Evolutionary conservation across 2,113 vertebrate species (phyloP), one percentile per base, ranked within the genome.

Genomic region (Urocynchramus pylzowi): DNA sequence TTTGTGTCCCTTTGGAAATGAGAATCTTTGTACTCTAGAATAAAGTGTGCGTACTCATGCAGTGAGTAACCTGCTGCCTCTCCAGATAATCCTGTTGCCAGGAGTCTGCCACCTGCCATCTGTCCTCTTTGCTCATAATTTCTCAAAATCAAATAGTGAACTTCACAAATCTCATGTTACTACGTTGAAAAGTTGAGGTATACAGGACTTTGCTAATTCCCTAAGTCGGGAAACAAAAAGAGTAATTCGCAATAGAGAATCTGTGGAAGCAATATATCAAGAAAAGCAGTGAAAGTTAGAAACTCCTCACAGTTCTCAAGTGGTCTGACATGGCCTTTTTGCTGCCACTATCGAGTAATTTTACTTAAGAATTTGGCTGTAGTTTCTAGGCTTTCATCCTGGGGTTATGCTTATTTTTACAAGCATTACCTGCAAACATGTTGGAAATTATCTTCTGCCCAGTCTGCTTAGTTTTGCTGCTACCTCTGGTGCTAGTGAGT

Each of bases 71-170:
- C 33, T 30, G 65, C 49, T 1, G 5, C 87, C 35, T 87, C 57
- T 77, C 56, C 65, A 54, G 52, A 5, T 41, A 54, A 19, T 45
- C 12, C 26, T 71, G 60, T 91, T 89, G 64, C 60, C 77, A 68
- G 65, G 52, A 89, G 77, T 64, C 73, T 63, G 52, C 64, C 68
- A 70, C 61, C 94, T 75, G 49, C 85, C 44, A 39, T 85, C 94
- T 92, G 57, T 77, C 33, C 56, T 50, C 11, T n/a, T 6, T 52
- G 47, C 47, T 89, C 42, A 8, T 80, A 23, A 2, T 10, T 18
- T 39, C 16, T 41, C 47, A 23, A 49, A 79, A 84, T 61, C 61
- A 57, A 42, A 57, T 57, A 70, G 10, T 61, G 23, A 78, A 33
- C 45, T 70, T 73, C 45, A 54, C 23, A 76, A 24, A 45, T 41